Evolutionary conservation across 2,113 vertebrate species (phyloP).

Genomic region (Canis aureus): DNA sequence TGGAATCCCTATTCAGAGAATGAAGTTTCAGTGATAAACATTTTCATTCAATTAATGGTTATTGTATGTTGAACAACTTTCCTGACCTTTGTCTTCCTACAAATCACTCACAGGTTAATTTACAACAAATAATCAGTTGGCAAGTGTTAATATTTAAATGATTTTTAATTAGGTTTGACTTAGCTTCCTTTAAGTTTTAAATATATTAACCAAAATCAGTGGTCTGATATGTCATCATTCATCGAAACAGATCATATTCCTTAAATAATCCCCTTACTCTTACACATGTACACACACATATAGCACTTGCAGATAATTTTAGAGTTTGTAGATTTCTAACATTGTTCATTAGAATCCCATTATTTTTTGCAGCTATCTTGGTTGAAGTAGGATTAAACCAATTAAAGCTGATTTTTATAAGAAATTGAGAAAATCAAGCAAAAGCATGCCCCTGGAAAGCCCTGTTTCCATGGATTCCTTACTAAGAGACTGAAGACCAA

Average conservation of each 20-base stretch:
- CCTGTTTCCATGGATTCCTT: background rate
- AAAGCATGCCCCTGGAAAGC: background rate
- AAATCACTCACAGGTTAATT: background rate
- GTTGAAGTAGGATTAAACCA: background rate
- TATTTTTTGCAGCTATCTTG: background rate
- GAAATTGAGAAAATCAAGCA: background rate
- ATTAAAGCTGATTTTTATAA: background rate
- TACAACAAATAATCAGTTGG: background rate
- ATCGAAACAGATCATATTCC: background rate
- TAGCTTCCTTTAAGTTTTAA: background rate
- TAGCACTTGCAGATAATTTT: background rate
- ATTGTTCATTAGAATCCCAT: background rate
- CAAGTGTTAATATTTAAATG: background rate
- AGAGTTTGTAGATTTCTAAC: background rate
- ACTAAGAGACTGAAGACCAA: background rate
- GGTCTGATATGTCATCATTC: background rate
- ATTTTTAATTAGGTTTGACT: background rate
- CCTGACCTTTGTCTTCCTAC: background rate
- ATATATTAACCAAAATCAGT: background rate
- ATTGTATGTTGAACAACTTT: background rate
- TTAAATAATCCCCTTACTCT: background rate
- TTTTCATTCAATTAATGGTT: background rate
- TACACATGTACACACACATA: background rate
- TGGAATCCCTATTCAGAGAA: background rate
- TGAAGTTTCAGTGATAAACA: background rate